Conservation (phyloP, 64 coral and sea anemone species). For the Cladopsammia gracilis region DNA sequence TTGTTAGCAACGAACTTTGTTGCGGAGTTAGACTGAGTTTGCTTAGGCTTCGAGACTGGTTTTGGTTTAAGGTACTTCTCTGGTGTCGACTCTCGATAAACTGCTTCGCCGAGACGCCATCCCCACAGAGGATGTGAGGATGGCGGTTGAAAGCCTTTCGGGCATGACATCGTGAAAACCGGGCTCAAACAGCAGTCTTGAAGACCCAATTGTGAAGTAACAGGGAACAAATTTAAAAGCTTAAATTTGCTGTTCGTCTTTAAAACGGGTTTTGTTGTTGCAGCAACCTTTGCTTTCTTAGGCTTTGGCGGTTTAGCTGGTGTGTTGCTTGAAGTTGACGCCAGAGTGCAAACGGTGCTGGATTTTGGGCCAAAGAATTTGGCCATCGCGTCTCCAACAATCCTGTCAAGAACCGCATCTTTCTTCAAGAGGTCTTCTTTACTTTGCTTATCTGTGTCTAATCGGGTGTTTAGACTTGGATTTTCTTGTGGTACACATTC, state of each 20-base stretch:
- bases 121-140: constrained; percentile 47
- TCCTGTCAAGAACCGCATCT: constrained; percentile 11
- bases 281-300: not conserved
- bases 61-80: not conserved
- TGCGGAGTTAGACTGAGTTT: not conserved
- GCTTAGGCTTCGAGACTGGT: not conserved
- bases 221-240: constrained; percentile 57
- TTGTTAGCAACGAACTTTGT: not conserved
- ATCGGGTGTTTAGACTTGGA: not conserved
- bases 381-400: constrained; percentile 15
- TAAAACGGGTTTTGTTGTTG: constrained; percentile 29
- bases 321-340: not conserved
- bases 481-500: not conserved
- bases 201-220: constrained; percentile 20
- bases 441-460: not conserved
- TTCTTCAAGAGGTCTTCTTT: constrained; percentile 8
- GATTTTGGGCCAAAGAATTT: constrained; percentile 30
- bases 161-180: constrained; percentile 24
- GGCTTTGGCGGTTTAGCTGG: not conserved
- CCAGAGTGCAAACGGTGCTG: too few species aligned
- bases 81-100: constrained; percentile 6
- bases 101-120: constrained; percentile 55
- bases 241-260: constrained; percentile 59
- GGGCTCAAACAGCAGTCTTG: constrained; percentile 41
- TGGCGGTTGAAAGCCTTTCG: not conserved